Percentiles rank a stretch among this genome's conserved stretches.
Evolutionary conservation across 2,888 invertebrate species (phyloP).

Genomic region (Nesidiocoris tenuis): DNA sequence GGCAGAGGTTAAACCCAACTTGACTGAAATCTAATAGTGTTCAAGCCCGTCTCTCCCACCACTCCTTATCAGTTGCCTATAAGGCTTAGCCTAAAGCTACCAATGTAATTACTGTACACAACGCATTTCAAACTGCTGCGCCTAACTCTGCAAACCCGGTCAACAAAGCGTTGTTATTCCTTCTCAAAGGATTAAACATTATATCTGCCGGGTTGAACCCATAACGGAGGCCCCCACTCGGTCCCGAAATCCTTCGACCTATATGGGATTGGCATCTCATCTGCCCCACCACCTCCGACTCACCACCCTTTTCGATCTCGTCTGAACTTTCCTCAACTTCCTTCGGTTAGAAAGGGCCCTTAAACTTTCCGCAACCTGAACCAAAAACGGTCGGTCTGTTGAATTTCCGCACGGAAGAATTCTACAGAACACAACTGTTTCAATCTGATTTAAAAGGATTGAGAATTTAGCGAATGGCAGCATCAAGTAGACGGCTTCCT

Average conservation of each 20-base stretch:
- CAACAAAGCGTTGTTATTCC: constrained; percentile 47
- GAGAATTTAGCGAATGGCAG: background rate
- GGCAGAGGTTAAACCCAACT: constrained; percentile 45
- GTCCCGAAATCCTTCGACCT: constrained; percentile 25
- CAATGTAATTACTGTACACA: constrained; percentile 49
- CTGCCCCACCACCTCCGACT: constrained; percentile 5
- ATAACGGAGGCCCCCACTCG: constrained; percentile 34
- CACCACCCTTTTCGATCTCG: constrained; percentile 5
- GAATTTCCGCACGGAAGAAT: background rate
- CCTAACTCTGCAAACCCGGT: constrained; percentile 36
- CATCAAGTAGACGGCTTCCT: constrained; percentile 11
- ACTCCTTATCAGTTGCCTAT: constrained; percentile 50
- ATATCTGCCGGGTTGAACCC: constrained; percentile 44
- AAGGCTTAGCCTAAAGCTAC: constrained; percentile 50
- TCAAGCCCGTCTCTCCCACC: constrained; percentile 35
- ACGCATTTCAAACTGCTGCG: constrained; percentile 49
- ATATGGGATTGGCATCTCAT: constrained; percentile 36
- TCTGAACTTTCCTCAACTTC: constrained; percentile 21
- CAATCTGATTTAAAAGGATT: background rate
- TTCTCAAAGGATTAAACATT: constrained; percentile 47
- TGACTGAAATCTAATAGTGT: constrained; percentile 49
- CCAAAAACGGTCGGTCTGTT: background rate
- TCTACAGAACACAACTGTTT: background rate
- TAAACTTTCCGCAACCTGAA: constrained; percentile 4
- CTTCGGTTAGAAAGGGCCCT: constrained; percentile 17